Percentiles rank a stretch among this genome's conserved stretches.
phyloP scores from a whole-genome alignment of 1,140 invertebrate genomes.

The Drosophila tsacasi region DNA sequence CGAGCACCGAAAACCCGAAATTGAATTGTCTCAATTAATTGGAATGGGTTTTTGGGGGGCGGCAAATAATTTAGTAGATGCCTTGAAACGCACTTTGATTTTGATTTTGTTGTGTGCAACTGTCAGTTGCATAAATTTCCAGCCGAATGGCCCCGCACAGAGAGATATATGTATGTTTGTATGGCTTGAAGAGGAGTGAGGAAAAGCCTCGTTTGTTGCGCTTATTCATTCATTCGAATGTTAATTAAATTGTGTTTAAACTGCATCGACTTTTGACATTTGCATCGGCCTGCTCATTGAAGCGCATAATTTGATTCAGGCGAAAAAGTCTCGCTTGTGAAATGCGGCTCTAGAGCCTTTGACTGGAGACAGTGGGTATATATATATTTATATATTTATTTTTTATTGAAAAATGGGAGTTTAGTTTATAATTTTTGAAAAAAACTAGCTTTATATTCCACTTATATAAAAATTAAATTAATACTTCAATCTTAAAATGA shows the following conservation, averaged over 20 bases:
- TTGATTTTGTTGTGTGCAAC: constrained; percentile 78
- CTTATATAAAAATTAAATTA: too few relatives aligned
- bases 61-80: constrained; percentile 60
- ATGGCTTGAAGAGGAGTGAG: too few relatives aligned
- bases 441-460: too few relatives aligned
- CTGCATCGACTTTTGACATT: constrained; percentile 57
- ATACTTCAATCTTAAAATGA: too few relatives aligned
- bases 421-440: too few relatives aligned
- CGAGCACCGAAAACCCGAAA: constrained; percentile 1
- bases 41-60: constrained; percentile 7
- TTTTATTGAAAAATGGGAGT: too few relatives aligned
- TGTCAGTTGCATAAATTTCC: constrained; percentile 79
- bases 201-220: constrained; percentile 35
- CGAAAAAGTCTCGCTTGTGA: constrained; percentile 44
- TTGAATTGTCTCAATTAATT: constrained; percentile 36
- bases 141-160: constrained; percentile 60
- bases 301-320: constrained; percentile 67
- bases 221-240: constrained; percentile 55
- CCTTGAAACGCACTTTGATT: constrained; percentile 57
- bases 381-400: not conserved
- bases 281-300: constrained; percentile 57
- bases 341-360: constrained; percentile 26
- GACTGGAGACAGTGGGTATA: not conserved
- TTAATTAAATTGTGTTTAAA: constrained; percentile 81
- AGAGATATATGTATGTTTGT: constrained; percentile 9